Evolutionary conservation across 2,113 vertebrate species (phyloP), one percentile per base, ranked within the genome.

Genomic region (Plestiodon gilberti): DNA sequence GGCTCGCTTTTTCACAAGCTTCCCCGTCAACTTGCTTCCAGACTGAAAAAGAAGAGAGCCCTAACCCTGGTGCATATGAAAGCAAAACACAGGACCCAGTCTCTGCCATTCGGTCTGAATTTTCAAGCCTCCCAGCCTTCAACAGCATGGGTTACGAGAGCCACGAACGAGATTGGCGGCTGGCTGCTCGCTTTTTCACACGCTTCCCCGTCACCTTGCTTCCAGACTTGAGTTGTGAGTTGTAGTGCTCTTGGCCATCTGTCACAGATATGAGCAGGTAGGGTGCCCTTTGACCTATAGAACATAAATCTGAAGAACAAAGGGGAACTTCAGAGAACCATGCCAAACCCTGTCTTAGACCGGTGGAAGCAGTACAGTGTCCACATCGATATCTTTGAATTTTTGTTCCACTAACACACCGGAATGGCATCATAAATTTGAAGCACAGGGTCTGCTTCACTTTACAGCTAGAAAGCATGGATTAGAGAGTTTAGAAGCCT

Each of bases 251-350:
- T 93, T 95, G 90, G 93, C 91, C 93, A 57, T 90, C 89, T 85
- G 87, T 89, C 92, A 93, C 89, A 94, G 90, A 93, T 93, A 89
- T 0, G 64, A 82, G 91, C 91, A 78, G 84, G 59, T 28, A 77
- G 89, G 81, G 43, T 92, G 91, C 93, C 90, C 93, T 94, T 93
- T 95, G 93, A 94, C 94, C 92, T 85, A 85, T 80, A n/a, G 84
- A 83, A 93, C 94, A 91, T 93, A 92, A 92, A 93, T 94, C 91
- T 93, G 87, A 89, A 85, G 90, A 94, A 89, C 91, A 94, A 93
- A 94, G 93, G 59, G 57, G 90, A 95, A 93, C 94, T 95, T 95
- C 93, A 95, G 93, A 96, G 90, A 70, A 65, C 2, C 14, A 85
- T 43, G 78, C 88, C 92, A 73, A 84, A 76, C 84, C 43, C 75